Evolutionary conservation across 1,140 invertebrate genomes (phyloP), one percentile per base, ranked within the genome.

Genomic region (Papilio aristodemus): DNA sequence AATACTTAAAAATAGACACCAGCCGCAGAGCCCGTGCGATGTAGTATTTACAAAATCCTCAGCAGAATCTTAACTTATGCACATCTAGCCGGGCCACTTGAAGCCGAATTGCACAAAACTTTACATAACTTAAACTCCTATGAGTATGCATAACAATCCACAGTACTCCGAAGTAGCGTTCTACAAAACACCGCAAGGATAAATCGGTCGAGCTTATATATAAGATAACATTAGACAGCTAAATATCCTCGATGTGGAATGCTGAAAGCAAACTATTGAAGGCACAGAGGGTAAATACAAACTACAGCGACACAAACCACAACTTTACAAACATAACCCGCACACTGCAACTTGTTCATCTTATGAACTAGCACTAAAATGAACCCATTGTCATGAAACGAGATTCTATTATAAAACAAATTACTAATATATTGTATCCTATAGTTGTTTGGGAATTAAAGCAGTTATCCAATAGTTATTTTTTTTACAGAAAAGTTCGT

Each of bases 401-500:
- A 66, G 63, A 66, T 66, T 66, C 63, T 36, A 46, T 66, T 50
- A 59, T 59, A 59, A 59, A 66, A 27, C 25, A 43, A 71, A 67
- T 68, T 57, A 68, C 63, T 59, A 46, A 54, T 37, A 27, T 50
- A 54, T 38, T 32, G 17, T 57, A 43, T 36, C 17, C 32, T 54
- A 54, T 14, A 37, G 36, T 41, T 32, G 39, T 60, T 32, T 68
- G 37, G 57, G 38, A 46, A 19, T 36, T 69, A 59, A 69, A 69
- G 60, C 37, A 66, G 14, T 66, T 50, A 32, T 58, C 37, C 39
- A 17, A 70, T 69, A 71, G 41, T 66, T 63, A 71, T 78, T 71
- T 70, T 77, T 78, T 83, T 86, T 81, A 84, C 83, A 85, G 80
- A 84, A 69, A 78, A 72, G 83, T 90, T 91, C 89, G 87, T 91